Evolutionary conservation across 2,888 invertebrate species (phyloP), one percentile per base, ranked within the genome.

Genomic region (Caenorhabditis zanzibari): DNA sequence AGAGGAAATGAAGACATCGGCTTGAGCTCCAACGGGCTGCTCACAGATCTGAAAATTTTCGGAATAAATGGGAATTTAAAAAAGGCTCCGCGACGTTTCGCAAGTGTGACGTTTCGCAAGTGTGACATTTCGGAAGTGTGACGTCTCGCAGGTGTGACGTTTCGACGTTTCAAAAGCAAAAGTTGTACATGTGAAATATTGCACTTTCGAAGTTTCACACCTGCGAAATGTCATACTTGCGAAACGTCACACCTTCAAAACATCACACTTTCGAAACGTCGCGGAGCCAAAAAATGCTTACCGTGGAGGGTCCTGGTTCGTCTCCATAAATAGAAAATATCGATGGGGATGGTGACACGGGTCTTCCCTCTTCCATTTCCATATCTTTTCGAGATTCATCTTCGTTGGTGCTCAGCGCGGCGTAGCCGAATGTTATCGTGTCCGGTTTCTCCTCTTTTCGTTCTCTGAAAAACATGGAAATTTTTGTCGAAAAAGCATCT

Each of bases 301-400:
- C 84, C 41, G 79, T 87, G 6, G 87, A 87, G 7, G 86, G 86
- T 12, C 86, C 86, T 2, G 84, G 84, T 22, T 82, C 83, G 32
- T 87, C 87, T 5, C 87, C 87, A 54, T 86, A 87, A 32, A 87
- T 87, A 1, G 87, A 87, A 41, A 87, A 87, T 16, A 87, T 76
- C 6, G 87, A 86, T 12, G 87, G 84, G 5, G 77, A 47, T 22
- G 86, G 84, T 6, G 85, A 85, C 24, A 63, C 47, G 5, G 85
- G 56, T 16, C 85, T 47, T 24, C 69, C 77, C 5, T 82, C 61
- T 19, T 81, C 81, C 81, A 69, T 61, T 5, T 75, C 81, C 63
- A 74, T 4, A 24, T 75, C 81, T 32, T 49, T 80, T 35, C 56
- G 63, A 5, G 79, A 79, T 56, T 79, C 83, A 41, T 79, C 79